Evolutionary conservation across 2,888 invertebrate genomes (phyloP).

Genomic region (Agonopterix heracliana): DNA sequence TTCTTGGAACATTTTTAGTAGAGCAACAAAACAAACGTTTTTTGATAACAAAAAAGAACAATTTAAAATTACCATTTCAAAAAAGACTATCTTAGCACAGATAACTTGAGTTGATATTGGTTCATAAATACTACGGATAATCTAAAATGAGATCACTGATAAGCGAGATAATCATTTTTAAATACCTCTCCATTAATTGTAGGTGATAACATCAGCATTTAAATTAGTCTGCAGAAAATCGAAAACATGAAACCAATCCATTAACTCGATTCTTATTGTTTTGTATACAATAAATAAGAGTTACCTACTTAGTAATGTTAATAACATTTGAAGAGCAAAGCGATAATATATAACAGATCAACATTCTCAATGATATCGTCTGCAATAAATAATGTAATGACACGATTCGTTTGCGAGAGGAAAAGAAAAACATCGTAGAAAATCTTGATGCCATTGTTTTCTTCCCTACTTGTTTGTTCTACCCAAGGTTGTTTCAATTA

Average conservation of each 20-base stretch:
- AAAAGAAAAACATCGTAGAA: conserved; percentile 12
- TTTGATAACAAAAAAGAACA: conserved; percentile 31
- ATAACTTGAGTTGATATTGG: conserved; percentile 20
- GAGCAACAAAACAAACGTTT: conserved; percentile 31
- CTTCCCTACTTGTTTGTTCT: conserved; percentile 7
- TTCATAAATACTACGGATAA: conserved; percentile 20
- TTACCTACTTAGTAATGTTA: too few relatives aligned
- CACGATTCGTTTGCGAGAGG: not conserved
- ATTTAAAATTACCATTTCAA: too few relatives aligned
- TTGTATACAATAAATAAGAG: not conserved
- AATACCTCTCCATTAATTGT: conserved; percentile 1
- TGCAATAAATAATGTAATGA: conserved; percentile 9
- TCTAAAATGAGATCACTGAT: not conserved
- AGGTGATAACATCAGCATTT: too few relatives aligned
- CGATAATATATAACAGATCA: conserved; percentile 3
- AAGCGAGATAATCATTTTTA: not conserved
- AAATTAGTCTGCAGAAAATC: too few relatives aligned
- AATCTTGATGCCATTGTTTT: conserved; percentile 9
- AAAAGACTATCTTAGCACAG: conserved; percentile 12
- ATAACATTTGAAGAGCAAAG: not conserved
- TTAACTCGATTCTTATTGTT: not conserved
- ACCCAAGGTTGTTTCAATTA: conserved; percentile 16
- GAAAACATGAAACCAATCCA: not conserved
- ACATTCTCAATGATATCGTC: not conserved
- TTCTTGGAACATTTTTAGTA: conserved; percentile 36